A percentile compares a stretch with the other conserved stretches of the same genome.
These are phyloP conservation scores for Anseranas semipalmata DNA, from an alignment of 2,113 vertebrate species.

Conservation along the genomic window DNA sequence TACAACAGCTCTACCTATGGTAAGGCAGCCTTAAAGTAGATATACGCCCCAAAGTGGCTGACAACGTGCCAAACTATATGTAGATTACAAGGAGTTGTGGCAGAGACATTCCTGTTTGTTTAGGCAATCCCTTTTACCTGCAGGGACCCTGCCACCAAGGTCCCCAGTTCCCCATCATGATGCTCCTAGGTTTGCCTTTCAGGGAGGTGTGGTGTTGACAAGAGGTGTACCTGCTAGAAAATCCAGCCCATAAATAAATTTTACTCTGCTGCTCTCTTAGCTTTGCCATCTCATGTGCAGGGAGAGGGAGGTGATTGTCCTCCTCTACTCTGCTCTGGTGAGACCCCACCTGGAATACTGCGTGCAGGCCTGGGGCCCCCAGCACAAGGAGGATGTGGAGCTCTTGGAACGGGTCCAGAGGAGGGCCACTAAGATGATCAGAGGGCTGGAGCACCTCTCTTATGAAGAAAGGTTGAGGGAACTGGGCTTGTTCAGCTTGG, in stretches of 20 bases:
- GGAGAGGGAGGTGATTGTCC: too few relatives aligned
- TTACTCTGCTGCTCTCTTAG: background rate
- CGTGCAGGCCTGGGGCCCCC: too few relatives aligned
- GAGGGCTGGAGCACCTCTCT: too few relatives aligned
- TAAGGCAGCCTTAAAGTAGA: background rate
- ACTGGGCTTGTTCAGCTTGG: too few relatives aligned
- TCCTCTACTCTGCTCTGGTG: too few relatives aligned
- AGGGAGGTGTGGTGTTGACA: background rate
- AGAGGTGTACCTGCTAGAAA: background rate
- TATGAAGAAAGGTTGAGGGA: too few relatives aligned
- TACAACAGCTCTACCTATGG: background rate
- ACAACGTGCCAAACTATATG: background rate
- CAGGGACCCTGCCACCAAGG: fast-evolving
- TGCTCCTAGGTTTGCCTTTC: background rate
- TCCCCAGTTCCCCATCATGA: background rate
- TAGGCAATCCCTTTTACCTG: background rate
- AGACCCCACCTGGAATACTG: too few relatives aligned
- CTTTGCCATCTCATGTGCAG: background rate
- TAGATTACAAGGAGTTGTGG: background rate
- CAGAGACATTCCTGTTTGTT: background rate
- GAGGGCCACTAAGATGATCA: too few relatives aligned
- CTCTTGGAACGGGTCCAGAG: too few relatives aligned
- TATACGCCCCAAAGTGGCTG: background rate
- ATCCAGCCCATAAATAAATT: background rate
- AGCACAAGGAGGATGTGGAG: too few relatives aligned